Base-by-base conservation (phyloP, 2,113 vertebrate genomes). In the Potamarius usumacintae region DNA sequence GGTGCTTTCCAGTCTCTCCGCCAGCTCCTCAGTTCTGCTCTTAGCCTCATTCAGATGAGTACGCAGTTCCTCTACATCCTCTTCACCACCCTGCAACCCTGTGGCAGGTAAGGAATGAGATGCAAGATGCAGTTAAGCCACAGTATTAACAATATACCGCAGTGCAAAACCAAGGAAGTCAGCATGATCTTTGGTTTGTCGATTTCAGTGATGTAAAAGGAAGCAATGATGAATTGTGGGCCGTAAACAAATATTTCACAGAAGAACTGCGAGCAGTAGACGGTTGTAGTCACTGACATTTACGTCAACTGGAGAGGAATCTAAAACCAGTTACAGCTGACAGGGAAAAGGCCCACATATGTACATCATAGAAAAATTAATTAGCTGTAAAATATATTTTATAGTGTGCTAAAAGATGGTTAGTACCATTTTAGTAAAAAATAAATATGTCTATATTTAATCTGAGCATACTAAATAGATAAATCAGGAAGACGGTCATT, bases 51-150 rank as follows among this genome's bases (percentile, higher is more conserved):
- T 95, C 84, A 99, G 92, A 25, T 91, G 96, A 86, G 94, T 94
- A 78, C 95, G 90, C 34, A 98, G 93, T 58, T 97, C 96, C 92
- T 99, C 97, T 60, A 95, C 30, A 77, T 97, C 96, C 87, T 96
- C 96, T 87, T 90, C 96, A 72, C 87, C 91, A 90, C 58, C 89
- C n/a, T 94, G 86, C 6, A 95, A 92, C 85, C 95, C 96, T 97
- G 86, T 25, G 27, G 22, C 52, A 63, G 58, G 5, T 7, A 81
- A 80, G 78, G 78, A 71, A 86, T 58, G 10, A 80, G 14, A n/a
- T n/a, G 5, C n/a, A 52, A 77, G 0, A 57, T 1, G 5, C 0
- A 27, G 14, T 53, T 7, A 15, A n/a, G 20, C 0, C 42, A 76
- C 14, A 42, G 69, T 17, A 69, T 6, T 69, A 69, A 63, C 11